A percentile compares a stretch with the other conserved stretches of the same genome.
These are phyloP conservation scores for Parapsyche elsis DNA, from an alignment of 1,140 invertebrate genomes.

Conservation along the genomic window DNA sequence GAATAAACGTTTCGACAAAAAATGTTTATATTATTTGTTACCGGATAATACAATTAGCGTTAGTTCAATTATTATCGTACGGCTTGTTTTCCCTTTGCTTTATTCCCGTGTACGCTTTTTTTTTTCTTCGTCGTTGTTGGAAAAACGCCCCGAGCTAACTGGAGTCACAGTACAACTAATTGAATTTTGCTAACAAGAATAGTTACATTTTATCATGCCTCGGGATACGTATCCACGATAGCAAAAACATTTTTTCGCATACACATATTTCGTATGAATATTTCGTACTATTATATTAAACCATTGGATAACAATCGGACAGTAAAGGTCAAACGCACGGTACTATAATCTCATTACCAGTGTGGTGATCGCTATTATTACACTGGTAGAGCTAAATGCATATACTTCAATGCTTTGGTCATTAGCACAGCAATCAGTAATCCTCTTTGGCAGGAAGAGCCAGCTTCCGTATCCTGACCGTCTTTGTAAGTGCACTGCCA, in stretches of 20 bases:
- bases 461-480: background rate
- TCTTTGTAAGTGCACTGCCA: background rate
- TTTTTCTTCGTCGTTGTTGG: conserved; percentile 10
- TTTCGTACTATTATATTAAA: too few species aligned
- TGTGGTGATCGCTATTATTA: too few species aligned
- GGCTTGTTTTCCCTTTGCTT: conserved; percentile 6
- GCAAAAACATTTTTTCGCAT: background rate
- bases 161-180: conserved; percentile 37
- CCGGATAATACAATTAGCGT: conserved; percentile 21
- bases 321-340: too few species aligned
- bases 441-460: background rate
- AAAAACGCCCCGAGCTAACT: conserved; percentile 4
- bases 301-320: too few species aligned
- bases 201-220: conserved; percentile 34
- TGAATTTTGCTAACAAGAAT: conserved; percentile 38
- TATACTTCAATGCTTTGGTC: background rate
- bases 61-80: conserved; percentile 36
- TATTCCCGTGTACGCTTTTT: background rate
- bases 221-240: background rate
- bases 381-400: too few species aligned
- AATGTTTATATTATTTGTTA: conserved; percentile 13
- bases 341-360: too few species aligned
- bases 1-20: too few species aligned
- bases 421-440: background rate
- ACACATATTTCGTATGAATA: too few species aligned